Percentiles rank a stretch among this genome's conserved stretches.
These are phyloP conservation scores for Philopedon plagiatum DNA, from an alignment of 2,888 invertebrate species.

Conservation along the genomic window DNA sequence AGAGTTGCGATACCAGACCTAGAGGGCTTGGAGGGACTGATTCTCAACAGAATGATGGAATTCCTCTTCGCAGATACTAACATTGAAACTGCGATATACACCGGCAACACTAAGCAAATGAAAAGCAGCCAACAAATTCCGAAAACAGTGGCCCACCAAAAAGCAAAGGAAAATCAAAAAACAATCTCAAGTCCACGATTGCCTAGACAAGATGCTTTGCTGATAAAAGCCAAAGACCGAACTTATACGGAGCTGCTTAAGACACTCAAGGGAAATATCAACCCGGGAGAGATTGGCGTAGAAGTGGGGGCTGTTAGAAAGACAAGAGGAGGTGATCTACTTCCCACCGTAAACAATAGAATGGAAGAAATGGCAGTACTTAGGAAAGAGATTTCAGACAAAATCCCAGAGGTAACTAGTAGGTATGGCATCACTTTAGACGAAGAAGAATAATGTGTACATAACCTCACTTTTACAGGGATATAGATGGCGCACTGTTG, in stretches of 20 bases:
- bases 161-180: too few species aligned
- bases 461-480: too few species aligned
- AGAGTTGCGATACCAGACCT: constrained; percentile 34
- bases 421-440: too few species aligned
- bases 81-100: constrained; percentile 4
- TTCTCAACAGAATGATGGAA: constrained; percentile 26
- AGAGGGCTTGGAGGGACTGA: constrained; percentile 23
- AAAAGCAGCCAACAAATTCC: neutral
- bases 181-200: neutral
- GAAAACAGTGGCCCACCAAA: neutral
- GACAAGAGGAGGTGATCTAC: constrained; percentile 30
- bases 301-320: neutral
- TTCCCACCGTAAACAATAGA: constrained; percentile 40
- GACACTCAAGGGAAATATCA: neutral
- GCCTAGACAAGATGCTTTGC: neutral
- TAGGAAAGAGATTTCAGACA: constrained; percentile 24
- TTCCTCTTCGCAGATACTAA: constrained; percentile 34
- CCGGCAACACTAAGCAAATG: constrained; percentile 19
- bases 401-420: constrained; percentile 20
- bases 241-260: neutral
- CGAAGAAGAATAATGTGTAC: too few species aligned
- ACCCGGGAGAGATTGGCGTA: neutral
- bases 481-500: too few species aligned
- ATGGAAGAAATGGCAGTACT: constrained; percentile 32
- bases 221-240: neutral